Percentiles rank a stretch among this genome's conserved stretches.
Evolutionary conservation across 2,888 invertebrate species (phyloP).

Genomic region (Cerceris ruficornis): DNA sequence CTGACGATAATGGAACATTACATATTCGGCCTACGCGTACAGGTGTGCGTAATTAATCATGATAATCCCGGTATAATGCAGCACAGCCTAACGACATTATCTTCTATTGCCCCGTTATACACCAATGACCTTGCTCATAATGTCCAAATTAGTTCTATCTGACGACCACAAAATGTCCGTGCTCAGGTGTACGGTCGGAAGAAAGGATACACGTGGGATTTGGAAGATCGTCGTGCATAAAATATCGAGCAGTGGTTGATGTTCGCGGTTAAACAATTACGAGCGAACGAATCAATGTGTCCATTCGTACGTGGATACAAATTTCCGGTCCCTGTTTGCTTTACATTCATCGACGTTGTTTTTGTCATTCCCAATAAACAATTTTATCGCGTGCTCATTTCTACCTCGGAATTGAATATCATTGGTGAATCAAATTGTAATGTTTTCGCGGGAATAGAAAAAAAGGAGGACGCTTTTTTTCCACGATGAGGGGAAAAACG

Average conservation of each 20-base stretch:
- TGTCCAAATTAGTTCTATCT: slow-evolving; percentile 63
- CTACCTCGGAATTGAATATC: too few relatives aligned
- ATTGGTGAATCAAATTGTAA: too few relatives aligned
- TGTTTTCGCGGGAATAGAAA: too few relatives aligned
- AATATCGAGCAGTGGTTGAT: slow-evolving; percentile 25
- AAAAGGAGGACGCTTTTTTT: too few relatives aligned
- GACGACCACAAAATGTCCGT: slow-evolving; percentile 55
- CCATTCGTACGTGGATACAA: not conserved
- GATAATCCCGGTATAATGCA: slow-evolving; percentile 63
- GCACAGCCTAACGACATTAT: slow-evolving; percentile 64
- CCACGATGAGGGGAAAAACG: too few relatives aligned
- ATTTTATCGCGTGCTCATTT: too few relatives aligned
- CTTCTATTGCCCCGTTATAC: slow-evolving; percentile 57
- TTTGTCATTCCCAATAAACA: too few relatives aligned
- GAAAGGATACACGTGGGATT: slow-evolving; percentile 20
- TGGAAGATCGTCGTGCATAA: slow-evolving; percentile 22
- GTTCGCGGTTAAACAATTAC: too few relatives aligned
- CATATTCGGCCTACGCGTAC: slow-evolving; percentile 55
- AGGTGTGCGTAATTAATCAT: slow-evolving; percentile 60
- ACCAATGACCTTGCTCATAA: slow-evolving; percentile 62
- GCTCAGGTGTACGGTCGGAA: slow-evolving; percentile 38
- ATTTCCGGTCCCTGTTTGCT: not conserved
- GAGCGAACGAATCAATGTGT: too few relatives aligned
- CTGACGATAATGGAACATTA: slow-evolving; percentile 38
- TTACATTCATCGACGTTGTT: too few relatives aligned